Evolutionary conservation across 1,140 invertebrate species (phyloP), one percentile per base, ranked within the genome.

Genomic region (Melipona quadrifasciata): DNA sequence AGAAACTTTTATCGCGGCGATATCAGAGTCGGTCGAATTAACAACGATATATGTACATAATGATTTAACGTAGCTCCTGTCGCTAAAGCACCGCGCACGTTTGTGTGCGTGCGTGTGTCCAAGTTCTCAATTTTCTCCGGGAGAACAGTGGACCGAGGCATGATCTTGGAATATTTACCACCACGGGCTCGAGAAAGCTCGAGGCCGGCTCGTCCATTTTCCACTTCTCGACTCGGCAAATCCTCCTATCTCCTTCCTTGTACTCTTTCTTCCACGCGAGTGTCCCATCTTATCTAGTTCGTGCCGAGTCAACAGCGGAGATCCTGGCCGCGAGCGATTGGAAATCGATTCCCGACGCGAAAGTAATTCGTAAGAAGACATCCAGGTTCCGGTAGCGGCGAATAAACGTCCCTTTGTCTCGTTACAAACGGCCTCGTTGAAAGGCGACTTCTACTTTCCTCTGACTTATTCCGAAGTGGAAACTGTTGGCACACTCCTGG

Each of bases 311-410:
- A 73, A 84, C 83, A 74, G 83, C 47, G 47, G 51, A 14, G 85
- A 89, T 87, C 79, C 76, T 81, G 76, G 74, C 81, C 80, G 87
- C 89, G 39, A 55, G 84, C 83, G 74, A 89, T 90, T 83, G 89
- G 80, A 90, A 90, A 90, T 90, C 82, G 89, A 90, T 90, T 85
- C 80, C 39, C 86, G 76, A 80, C 84, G 89, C 53, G 70, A 86
- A 85, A 80, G 75, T 77, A 85, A 87, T 87, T 81, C 79, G 77
- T 75, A 71, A 77, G 78, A 61, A 80, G 77, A 84, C 77, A 65
- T 70, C 76, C 65, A 51, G 39, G 57, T 84, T 67, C 70, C 51
- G 70, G 70, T 67, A 61, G 31, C 34, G 70, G 53, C 83, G 70
- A 73, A 84, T 84, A 84, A 80, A 80, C 78, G 83, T 84, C 78